phyloP scores from a whole-genome alignment of 2,113 vertebrate genomes.

The Halcyon malimbica region DNA sequence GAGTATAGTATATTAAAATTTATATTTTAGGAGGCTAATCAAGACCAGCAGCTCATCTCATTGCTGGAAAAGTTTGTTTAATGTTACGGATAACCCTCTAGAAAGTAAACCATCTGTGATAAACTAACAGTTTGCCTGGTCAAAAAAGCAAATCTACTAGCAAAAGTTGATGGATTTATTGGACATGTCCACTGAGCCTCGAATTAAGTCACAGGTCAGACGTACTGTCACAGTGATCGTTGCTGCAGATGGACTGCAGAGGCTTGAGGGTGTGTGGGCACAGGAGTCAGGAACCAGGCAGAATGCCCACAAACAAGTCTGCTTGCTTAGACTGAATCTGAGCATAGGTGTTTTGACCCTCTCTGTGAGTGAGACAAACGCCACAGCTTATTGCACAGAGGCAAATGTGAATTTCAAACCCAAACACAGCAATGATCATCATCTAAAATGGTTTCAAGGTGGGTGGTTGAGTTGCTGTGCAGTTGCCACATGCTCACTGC shows the following conservation, averaged over 20 bases:
- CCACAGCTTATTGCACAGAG: too few relatives aligned
- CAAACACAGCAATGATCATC: not conserved
- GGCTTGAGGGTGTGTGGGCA: fast-evolving
- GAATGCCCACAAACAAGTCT: not conserved
- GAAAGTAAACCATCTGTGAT: not conserved
- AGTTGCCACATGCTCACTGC: fast-evolving
- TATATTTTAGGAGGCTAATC: not conserved
- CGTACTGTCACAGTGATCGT: not conserved
- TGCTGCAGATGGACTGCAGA: not conserved
- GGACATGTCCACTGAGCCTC: not conserved
- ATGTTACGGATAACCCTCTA: not conserved
- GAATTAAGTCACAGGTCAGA: not conserved
- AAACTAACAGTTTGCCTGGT: not conserved
- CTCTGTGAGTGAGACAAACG: fast-evolving
- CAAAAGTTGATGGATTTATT: not conserved
- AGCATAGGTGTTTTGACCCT: not conserved
- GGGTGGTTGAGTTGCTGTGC: not conserved
- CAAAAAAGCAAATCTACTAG: not conserved
- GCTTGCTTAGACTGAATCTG: not conserved
- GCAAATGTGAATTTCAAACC: not conserved
- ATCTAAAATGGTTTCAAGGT: not conserved
- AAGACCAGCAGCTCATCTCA: not conserved
- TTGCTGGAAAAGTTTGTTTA: not conserved
- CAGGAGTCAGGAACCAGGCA: not conserved
- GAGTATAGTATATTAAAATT: not conserved